Evolutionary conservation across 2,797 vertebrate species (phyloP), one percentile per base, ranked within the genome.

Genomic region (Rhyacichthys aspro): DNA sequence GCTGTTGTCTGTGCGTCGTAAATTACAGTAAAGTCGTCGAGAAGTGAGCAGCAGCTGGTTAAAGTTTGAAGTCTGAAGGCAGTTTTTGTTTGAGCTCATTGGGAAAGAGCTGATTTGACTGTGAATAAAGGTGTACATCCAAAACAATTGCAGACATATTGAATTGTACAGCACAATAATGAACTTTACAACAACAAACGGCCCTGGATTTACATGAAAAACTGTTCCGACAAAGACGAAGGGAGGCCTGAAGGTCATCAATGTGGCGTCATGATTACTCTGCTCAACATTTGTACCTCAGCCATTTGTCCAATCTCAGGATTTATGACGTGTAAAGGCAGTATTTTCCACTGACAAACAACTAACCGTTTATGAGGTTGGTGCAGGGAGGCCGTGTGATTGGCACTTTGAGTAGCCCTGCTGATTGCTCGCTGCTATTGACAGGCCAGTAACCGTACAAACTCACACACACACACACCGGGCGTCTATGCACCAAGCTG

Each of bases 361-460:
- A 3, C 60, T n/a, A 28, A 19, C 8, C 18, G 2, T 16, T 11
- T 9, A 5, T 66, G 57, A 53, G 63, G 18, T 18, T 55, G 53
- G 46, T 38, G 44, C 12, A 16, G 45, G 44, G 23, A 72, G 46
- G 41, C 16, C 10, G 39, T 57, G 63, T 76, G 84, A 88, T 66
- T 84, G 85, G 74, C 85, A 86, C 53, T 64, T 85, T 81, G 72
- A 85, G 79, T 63, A 64, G 76, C 65, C 70, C 38, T 53, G 16
- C 67, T 86, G 86, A 87, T 89, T 86, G 79, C 81, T 59, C 50
- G 67, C 70, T 12, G 43, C 50, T 75, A 67, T 81, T 79, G 83
- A 84, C 70, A 81, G 80, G 39, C 23, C 53, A 19, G 36, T 39
- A 53, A 63, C 15, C 73, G 8, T 3, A 2, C 8, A 12, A 34